Base-by-base conservation (phyloP, 2,888 invertebrate genomes). In the Idaea dimidiata region DNA sequence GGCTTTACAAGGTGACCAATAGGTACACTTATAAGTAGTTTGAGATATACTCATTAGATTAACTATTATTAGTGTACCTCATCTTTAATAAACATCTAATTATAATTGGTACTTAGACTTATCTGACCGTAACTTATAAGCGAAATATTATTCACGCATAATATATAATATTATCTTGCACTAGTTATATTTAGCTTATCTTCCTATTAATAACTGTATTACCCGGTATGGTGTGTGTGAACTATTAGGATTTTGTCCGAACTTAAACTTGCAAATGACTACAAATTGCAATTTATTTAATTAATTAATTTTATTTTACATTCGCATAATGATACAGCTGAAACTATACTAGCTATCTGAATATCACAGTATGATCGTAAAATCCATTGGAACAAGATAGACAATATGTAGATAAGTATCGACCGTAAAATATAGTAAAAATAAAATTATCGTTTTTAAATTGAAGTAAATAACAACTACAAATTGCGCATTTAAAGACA, bases 1-100 rank as follows among this genome's bases (percentile, higher is more conserved):
- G 75, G 76, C 76, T 76, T 73, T 81, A 80, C 88, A 86, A 88
- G 86, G 84, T 83, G 82, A 86, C 81, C 82, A 81, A 82, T 43
- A 14, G 10, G 8, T 79, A 75, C 76, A 73, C 69, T 66, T 57
- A 61, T 61, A 56, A 59, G 58, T 61, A 61, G 60, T 16, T 17
- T 57, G 17, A 18, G 10, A 57, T 57, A 10, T 43, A 43, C 43
- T 43, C 43, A 43, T 43, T 43, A 43, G 14, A 8, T 43, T 71
- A 63, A 10, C 62, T 69, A 72, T 70, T 72, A 76, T 74, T 76
- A 79, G 75, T 72, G 76, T 74, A 72, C 72, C 66, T 72, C 69
- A 72, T 74, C 67, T 72, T 70, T 73, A 72, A 76, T 76, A 67
- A 70, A 70, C 64, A 70, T 66, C 70, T 70, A 31, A 31, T 69